Evolutionary conservation across 2,888 invertebrate species (phyloP), one percentile per base, ranked within the genome.

Genomic region (Amphiduros pacificus): DNA sequence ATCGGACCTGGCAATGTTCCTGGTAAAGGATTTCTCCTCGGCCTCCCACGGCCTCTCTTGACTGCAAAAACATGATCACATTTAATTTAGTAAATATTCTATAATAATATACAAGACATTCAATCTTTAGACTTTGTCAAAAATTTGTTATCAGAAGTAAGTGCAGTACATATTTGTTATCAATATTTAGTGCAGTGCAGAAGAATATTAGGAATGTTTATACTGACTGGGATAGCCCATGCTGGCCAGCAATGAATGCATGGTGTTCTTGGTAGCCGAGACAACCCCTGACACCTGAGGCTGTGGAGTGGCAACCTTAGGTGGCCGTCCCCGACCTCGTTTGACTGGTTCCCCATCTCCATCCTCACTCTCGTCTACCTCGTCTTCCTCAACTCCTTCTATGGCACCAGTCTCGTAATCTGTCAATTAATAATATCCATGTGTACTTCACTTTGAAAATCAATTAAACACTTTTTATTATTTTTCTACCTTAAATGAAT

Each of bases 401-500:
- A 71, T 71, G 58, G 73, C 77, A 60, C 77, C 73, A n/a, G 76
- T 74, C 65, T 81, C 82, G 68, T 80, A 82, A 62, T 81, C 81
- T 80, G 66, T 24, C 27, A 9, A 52, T 11, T 24, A 27, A 27
- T 52, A 52, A 27, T 9, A 27, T 14, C 9, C 28, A 26, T 26
- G 6, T 9, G 28, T 5, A 52, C 11, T 27, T 52, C 11, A 11
- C 11, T 52, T 28, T 52, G 6, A 52, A 48, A 48, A 20, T 14
- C 48, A 48, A n/a, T n/a, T n/a, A n/a, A n/a, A n/a, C n/a, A n/a
- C n/a, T n/a, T n/a, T n/a, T n/a, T n/a, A n/a, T n/a, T n/a, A n/a
- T n/a, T n/a, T n/a, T n/a, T n/a, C n/a, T n/a, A n/a, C n/a, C n/a
- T n/a, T n/a, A n/a, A n/a, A n/a, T n/a, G n/a, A n/a, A n/a, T n/a